Evolutionary conservation across 2,888 invertebrate genomes (phyloP), one percentile per base, ranked within the genome.

Genomic region (Pterobdella sp.): DNA sequence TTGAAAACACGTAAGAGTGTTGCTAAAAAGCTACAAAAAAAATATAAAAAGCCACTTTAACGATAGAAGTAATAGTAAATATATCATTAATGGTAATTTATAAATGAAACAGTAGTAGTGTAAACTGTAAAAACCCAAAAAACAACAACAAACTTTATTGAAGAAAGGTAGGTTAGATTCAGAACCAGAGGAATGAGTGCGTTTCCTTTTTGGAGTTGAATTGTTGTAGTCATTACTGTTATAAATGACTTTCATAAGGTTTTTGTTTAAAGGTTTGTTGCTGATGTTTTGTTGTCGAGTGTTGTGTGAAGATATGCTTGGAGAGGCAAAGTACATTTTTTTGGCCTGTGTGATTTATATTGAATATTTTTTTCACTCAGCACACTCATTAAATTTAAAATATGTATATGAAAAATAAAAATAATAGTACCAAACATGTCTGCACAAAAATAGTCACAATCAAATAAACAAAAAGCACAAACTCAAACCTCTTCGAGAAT

Each of bases 401-500:
- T 42, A 42, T 42, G 49, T 22, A 42, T 42, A 26, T 56, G 26
- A 22, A 56, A 3, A 56, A 18, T 56, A 14, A 26, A 22, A 56
- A 56, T 26, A 56, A 56, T 56, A 56, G n/a, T 26, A 18, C 18
- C 60, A 56, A 4, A 56, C 60, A 42, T 18, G 10, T 18, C 10
- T 18, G 10, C 42, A 42, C 7, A 42, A 7, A 42, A 7, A 42
- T 42, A 56, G 26, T 26, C 60, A 56, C 49, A 42, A 7, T 14
- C 49, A 42, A 4, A 56, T 26, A 56, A 22, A 56, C 60, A 56
- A 22, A 56, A 4, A 56, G 26, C 60, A 56, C 60, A n/a, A 22
- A 56, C 7, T 26, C 60, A 56, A 26, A 75, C 90, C 77, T 91
- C 91, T 82, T 91, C 91, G 76, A 91, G 83, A 86, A 91, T 90